Evolutionary conservation across 2,888 invertebrate species (phyloP), one percentile per base, ranked within the genome.

Genomic region (Dynastes grantii): DNA sequence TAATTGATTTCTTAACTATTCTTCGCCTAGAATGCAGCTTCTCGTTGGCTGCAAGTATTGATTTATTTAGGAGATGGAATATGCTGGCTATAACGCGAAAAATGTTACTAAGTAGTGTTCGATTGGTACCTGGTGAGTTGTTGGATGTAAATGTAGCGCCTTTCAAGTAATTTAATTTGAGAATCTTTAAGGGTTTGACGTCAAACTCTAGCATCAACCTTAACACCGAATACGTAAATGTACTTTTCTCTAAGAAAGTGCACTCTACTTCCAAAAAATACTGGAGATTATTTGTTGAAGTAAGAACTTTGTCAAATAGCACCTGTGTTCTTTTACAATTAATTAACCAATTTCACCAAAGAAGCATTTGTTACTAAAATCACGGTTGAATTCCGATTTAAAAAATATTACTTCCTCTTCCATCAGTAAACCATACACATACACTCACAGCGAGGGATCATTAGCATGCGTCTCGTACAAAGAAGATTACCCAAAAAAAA

Each of bases 1-100:
- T 65, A 40, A 45, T 65, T 65, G 65, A 45, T 65, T 65, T 40
- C 65, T n/a, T 37, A 9, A 37, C 37, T 45, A 65, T 65, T 65
- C 65, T 53, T 53, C 53, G 53, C 40, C 9, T 40, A 40, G 4
- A 65, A 65, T 13, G 16, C 40, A 40, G 65, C 40, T 65, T 65
- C 40, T 45, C 8, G 2, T 16, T 37, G 8, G 5, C 1, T 16
- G 16, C 45, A 16, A 5, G 4, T 40, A 65, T 65, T 65, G 65
- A 65, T 45, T 65, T 65, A 45, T 65, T 40, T 13, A 22, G 22
- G 22, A 22, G 22, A 22, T 22, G 22, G 22, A 22, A 22, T 22
- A 22, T 22, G 22, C 22, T 22, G 22, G 22, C 22, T 22, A 22
- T 22, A 0, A 13, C 51, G 51, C 32, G 0, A 37, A 5, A 37